phyloP scores from a whole-genome alignment of 1,140 invertebrate genomes.

The Palaemon carinicauda region DNA sequence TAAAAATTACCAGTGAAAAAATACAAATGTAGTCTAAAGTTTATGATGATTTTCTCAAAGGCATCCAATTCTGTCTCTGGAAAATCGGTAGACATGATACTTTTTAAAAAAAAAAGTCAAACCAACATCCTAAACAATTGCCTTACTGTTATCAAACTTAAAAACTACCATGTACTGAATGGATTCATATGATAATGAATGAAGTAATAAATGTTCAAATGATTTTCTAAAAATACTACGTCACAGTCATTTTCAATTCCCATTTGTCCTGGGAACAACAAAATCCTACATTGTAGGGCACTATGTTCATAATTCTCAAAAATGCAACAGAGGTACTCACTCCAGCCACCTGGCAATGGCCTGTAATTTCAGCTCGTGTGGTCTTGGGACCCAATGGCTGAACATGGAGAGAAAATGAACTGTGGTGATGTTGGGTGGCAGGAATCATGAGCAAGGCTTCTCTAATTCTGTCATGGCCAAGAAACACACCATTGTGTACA shows the following conservation, averaged over 20 bases:
- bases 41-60: no score
- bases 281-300: constrained; percentile 41
- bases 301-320: constrained; percentile 28
- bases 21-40: no score
- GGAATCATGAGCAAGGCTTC: constrained; percentile 16
- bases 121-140: no score
- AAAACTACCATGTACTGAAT: no score
- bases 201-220: background rate
- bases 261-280: constrained; percentile 38
- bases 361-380: constrained; percentile 13
- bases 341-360: constrained; percentile 23
- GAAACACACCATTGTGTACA: constrained; percentile 23
- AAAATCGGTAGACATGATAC: no score
- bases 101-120: no score
- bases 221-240: background rate
- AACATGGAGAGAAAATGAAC: constrained; percentile 39
- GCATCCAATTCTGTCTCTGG: no score
- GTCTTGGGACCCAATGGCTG: constrained; percentile 1
- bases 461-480: constrained; percentile 26
- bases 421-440: constrained; percentile 40
- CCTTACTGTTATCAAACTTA: no score
- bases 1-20: no score
- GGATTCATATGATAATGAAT: background rate
- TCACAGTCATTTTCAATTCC: constrained; percentile 20
- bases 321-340: constrained; percentile 15